Conservation (phyloP, 2,888 invertebrate species). For the Prosopocoilus inquinatus region DNA sequence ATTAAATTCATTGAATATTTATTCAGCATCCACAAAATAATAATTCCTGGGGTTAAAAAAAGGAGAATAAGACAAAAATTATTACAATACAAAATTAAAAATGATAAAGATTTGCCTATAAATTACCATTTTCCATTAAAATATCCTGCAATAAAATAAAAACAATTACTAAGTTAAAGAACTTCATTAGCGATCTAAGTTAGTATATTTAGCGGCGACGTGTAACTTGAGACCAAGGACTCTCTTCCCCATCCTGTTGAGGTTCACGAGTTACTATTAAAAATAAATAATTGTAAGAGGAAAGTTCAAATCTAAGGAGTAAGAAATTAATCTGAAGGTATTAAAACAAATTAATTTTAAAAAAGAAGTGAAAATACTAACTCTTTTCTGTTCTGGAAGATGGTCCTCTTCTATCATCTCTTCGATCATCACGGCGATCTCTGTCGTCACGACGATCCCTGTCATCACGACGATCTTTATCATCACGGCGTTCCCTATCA, state of each 20-base stretch:
- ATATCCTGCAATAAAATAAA: slow-evolving; percentile 27
- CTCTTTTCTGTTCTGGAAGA: slow-evolving; percentile 41
- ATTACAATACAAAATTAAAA: slow-evolving; percentile 4
- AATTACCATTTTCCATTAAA: slow-evolving; percentile 36
- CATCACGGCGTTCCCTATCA: slow-evolving; percentile 12
- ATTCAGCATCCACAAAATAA: slow-evolving; percentile 3
- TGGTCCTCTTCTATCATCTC: slow-evolving; percentile 17
- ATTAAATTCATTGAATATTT: too few species aligned
- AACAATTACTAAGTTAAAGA: slow-evolving; percentile 9
- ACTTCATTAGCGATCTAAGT: slow-evolving; percentile 11
- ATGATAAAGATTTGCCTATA: slow-evolving; percentile 10
- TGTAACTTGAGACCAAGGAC: slow-evolving; percentile 40
- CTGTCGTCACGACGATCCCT: slow-evolving; percentile 9
- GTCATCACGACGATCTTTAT: slow-evolving; percentile 11
- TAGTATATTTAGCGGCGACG: slow-evolving; percentile 33
- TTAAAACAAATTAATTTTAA: background rate
- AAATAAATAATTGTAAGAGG: slow-evolving; percentile 7
- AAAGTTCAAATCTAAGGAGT: slow-evolving; percentile 3
- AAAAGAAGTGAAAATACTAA: slow-evolving; percentile 31
- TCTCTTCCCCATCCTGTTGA: slow-evolving; percentile 42
- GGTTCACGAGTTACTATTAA: slow-evolving; percentile 37
- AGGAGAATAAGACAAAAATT: slow-evolving; percentile 4
- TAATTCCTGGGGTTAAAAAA: slow-evolving; percentile 1
- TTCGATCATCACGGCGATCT: slow-evolving; percentile 8
- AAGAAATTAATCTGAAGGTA: too few species aligned